Conservation (phyloP, 2,113 vertebrate genomes). For the Chinchilla lanigera region DNA sequence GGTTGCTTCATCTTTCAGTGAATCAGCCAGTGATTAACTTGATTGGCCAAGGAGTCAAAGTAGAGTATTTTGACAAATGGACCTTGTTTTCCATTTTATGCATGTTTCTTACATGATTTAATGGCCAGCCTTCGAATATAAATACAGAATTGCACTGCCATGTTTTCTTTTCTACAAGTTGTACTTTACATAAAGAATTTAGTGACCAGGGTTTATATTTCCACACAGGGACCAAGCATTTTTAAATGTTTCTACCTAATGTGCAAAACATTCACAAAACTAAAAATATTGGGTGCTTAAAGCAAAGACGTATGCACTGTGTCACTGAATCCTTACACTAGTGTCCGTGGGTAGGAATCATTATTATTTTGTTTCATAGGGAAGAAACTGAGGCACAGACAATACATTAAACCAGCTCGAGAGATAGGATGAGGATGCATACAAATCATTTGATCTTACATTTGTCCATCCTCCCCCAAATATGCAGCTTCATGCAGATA, state of each 20-base stretch:
- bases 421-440: not conserved
- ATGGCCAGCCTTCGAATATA: not conserved
- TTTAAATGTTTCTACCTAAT: not conserved
- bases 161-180: not conserved
- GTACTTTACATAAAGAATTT: not conserved
- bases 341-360: not conserved
- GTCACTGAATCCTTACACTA: not conserved
- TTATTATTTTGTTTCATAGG: not conserved
- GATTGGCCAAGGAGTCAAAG: not conserved
- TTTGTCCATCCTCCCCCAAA: not conserved
- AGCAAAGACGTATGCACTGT: not conserved
- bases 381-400: not conserved
- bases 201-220: not conserved
- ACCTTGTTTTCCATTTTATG: not conserved
- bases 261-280: conserved; percentile 12
- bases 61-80: not conserved
- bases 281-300: not conserved
- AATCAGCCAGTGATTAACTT: not conserved
- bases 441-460: not conserved
- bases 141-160: not conserved
- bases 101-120: not conserved
- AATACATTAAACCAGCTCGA: not conserved
- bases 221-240: not conserved
- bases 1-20: not conserved
- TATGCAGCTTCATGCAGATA: not conserved